Percentiles rank a stretch among this genome's conserved stretches.
Evolutionary conservation across 2,797 vertebrate genomes (phyloP).

Genomic region (Miichthys miiuy): DNA sequence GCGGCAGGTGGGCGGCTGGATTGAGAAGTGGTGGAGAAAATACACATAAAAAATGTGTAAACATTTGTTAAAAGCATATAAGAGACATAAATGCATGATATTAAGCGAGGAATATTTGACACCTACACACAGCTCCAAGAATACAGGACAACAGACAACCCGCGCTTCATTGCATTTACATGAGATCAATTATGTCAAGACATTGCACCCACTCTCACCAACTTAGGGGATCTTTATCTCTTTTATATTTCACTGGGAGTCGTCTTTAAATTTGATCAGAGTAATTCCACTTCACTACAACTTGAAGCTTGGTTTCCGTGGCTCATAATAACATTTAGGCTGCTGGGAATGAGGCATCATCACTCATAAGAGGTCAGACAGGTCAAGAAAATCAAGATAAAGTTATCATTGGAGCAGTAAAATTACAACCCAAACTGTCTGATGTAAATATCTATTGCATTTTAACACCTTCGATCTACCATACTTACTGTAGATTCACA

Average conservation of each 20-base stretch:
- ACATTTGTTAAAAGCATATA: slow-evolving; percentile 10
- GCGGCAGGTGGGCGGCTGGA: slow-evolving; percentile 50
- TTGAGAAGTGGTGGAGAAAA: slow-evolving; percentile 7
- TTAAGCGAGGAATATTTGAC: not conserved
- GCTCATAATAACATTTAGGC: not conserved
- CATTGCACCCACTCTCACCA: not conserved
- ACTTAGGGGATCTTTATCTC: not conserved
- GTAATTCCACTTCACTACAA: not conserved
- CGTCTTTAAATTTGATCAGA: not conserved
- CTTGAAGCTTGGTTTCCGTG: not conserved
- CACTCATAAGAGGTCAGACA: not conserved
- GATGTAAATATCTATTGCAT: not conserved
- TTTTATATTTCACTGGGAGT: too few species aligned
- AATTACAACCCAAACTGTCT: not conserved
- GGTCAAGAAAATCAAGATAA: not conserved
- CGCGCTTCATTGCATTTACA: not conserved
- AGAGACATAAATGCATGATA: not conserved
- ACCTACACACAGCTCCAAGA: not conserved
- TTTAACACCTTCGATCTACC: not conserved
- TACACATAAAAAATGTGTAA: slow-evolving; percentile 16
- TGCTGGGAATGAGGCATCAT: not conserved
- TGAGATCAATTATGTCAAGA: not conserved
- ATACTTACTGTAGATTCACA: not conserved
- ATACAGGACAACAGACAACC: not conserved
- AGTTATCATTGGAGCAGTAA: not conserved